Evolutionary conservation across 2,113 vertebrate species (phyloP), one percentile per base, ranked within the genome.

Genomic region (Ictalurus punctatus): DNA sequence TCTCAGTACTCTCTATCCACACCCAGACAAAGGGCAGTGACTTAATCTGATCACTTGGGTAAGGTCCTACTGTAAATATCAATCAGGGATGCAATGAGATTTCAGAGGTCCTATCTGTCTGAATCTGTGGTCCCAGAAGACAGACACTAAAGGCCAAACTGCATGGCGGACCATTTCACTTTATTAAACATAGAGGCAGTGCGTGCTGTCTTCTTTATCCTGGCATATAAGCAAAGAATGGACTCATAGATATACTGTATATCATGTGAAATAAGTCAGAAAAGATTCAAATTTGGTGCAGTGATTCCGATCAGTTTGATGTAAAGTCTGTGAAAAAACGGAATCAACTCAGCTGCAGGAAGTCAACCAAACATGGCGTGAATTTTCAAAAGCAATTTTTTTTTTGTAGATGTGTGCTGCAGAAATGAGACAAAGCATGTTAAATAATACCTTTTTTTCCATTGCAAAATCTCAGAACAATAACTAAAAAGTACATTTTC

Each of bases 41-140:
- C 30, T 83, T 83, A 83, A 83, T 88, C 67, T 52, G 67, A 88
- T 88, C 65, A 61, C 52, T 74, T 83, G 65, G 87, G 8, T 83
- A 71, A 69, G 30, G 78, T 82, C 78, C 86, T 23, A 58, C 63
- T 82, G 61, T 87, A 69, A 83, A 88, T 83, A 83, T 59, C 79
- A 88, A 65, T 81, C 80, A 73, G 52, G 80, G 34, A 67, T 73
- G 59, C 87, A 88, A 83, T 88, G 80, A 88, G 79, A 83, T 88
- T 88, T 83, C 54, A 58, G 87, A 44, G 52, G 52, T 59, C 37
- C 65, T 74, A 88, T 83, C 65, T 30, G 37, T 84, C 80, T 88
- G 52, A 73, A 83, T 88, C 79, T 88, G 79, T 52, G 59, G 52
- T 82, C 63, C 17, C 12, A 34, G 59, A 78, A 37, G 67, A 40